phyloP scores from a whole-genome alignment of 1,140 invertebrate species.

The Drosophila parabipectinata region DNA sequence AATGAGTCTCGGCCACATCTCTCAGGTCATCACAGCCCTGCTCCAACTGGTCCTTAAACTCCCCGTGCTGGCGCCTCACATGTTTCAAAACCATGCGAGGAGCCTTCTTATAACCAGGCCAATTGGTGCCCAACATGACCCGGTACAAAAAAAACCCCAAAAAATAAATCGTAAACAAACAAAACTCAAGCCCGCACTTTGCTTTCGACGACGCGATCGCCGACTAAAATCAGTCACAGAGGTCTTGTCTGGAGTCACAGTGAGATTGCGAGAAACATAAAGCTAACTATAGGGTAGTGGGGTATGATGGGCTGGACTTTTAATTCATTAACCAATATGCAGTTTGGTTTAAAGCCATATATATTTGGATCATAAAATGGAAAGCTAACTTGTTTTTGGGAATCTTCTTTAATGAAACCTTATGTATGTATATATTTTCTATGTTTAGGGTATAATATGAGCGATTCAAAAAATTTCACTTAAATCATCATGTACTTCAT shows the following conservation, averaged over 20 bases:
- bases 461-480: too few relatives aligned
- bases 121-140: conserved; percentile 53
- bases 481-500: too few relatives aligned
- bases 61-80: conserved; percentile 55
- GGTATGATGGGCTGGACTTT: conserved; percentile 24
- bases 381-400: too few relatives aligned
- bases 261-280: conserved; percentile 23
- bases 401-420: too few relatives aligned
- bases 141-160: not conserved
- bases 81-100: conserved; percentile 71
- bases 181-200: conserved; percentile 25
- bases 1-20: conserved; percentile 56
- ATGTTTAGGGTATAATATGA: too few relatives aligned
- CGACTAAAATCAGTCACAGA: conserved; percentile 34
- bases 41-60: conserved; percentile 63
- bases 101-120: conserved; percentile 41
- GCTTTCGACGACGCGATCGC: conserved; percentile 19
- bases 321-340: not conserved
- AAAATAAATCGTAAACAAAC: conserved; percentile 12
- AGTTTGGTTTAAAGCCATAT: not conserved
- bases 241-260: conserved; percentile 12
- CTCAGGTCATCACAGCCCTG: conserved; percentile 60
- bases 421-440: too few relatives aligned
- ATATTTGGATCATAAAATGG: too few relatives aligned
- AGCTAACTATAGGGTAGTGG: not conserved